Evolutionary conservation across 2,113 vertebrate genomes (phyloP).

Genomic region (Brachypteracias leptosomus): DNA sequence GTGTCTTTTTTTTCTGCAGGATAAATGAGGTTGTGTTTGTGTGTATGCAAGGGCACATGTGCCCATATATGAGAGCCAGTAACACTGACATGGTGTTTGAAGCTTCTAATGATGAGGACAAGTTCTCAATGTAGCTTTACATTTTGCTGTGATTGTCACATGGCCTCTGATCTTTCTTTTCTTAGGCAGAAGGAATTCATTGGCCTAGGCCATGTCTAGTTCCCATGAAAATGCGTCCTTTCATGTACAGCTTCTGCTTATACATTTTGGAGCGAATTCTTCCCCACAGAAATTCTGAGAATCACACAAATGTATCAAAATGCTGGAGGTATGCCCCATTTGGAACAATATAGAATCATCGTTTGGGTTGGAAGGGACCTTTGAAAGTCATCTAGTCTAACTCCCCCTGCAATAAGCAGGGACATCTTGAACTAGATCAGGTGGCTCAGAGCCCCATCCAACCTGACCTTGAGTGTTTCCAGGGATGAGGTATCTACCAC

Average conservation of each 20-base stretch:
- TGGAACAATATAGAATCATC: background rate
- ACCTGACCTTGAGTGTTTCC: background rate
- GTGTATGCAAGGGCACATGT: background rate
- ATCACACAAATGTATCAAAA: background rate
- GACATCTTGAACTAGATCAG: background rate
- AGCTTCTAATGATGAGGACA: background rate
- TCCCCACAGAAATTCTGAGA: background rate
- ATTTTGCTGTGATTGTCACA: background rate
- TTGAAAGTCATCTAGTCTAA: background rate
- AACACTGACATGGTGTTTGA: background rate
- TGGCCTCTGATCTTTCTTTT: background rate
- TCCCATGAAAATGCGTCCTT: background rate
- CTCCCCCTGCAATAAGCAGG: background rate
- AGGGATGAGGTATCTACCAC: background rate
- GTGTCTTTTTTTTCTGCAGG: background rate
- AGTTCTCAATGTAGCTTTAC: background rate
- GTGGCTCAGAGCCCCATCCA: background rate
- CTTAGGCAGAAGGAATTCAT: background rate
- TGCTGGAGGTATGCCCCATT: background rate
- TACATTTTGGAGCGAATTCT: background rate
- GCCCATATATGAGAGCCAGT: background rate
- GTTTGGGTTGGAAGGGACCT: background rate
- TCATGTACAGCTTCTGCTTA: background rate
- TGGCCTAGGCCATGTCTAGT: background rate
- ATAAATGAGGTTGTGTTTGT: background rate